Evolutionary conservation across 2,113 vertebrate genomes (phyloP).

Genomic region (Hippocampus zosterae): DNA sequence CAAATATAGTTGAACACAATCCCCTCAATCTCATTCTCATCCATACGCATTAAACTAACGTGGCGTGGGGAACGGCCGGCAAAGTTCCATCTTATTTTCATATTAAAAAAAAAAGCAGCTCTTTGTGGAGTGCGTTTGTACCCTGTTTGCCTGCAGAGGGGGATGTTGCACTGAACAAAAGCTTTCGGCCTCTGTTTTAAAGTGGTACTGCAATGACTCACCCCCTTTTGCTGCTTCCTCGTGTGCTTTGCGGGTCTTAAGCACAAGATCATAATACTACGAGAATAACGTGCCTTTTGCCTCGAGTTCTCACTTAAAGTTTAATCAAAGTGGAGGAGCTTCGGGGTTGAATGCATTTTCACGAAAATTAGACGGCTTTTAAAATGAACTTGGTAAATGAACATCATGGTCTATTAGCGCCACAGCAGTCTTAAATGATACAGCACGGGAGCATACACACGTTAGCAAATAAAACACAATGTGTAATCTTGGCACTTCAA

Average conservation of each 20-base stretch:
- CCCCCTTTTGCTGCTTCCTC: slow-evolving; percentile 28
- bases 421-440: not conserved
- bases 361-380: not conserved
- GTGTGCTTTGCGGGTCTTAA: slow-evolving; percentile 36
- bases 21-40: slow-evolving; percentile 6
- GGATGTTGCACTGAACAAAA: slow-evolving; percentile 72
- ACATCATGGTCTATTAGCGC: not conserved
- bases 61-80: slow-evolving; percentile 34
- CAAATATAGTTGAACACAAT: slow-evolving; percentile 24
- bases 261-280: slow-evolving; percentile 15
- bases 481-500: not conserved
- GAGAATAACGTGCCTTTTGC: not conserved
- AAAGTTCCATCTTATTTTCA: slow-evolving; percentile 50
- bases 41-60: slow-evolving; percentile 3
- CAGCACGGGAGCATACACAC: not conserved
- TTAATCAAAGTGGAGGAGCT: not conserved
- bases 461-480: not conserved
- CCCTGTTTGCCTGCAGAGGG: slow-evolving; percentile 74
- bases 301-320: not conserved
- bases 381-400: not conserved
- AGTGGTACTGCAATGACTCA: slow-evolving; percentile 34
- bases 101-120: slow-evolving; percentile 14
- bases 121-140: slow-evolving; percentile 40
- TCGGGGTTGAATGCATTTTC: not conserved
- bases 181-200: slow-evolving; percentile 34